Evolutionary conservation across 2,797 vertebrate genomes (phyloP).

Genomic region (Glossophaga mutica): DNA sequence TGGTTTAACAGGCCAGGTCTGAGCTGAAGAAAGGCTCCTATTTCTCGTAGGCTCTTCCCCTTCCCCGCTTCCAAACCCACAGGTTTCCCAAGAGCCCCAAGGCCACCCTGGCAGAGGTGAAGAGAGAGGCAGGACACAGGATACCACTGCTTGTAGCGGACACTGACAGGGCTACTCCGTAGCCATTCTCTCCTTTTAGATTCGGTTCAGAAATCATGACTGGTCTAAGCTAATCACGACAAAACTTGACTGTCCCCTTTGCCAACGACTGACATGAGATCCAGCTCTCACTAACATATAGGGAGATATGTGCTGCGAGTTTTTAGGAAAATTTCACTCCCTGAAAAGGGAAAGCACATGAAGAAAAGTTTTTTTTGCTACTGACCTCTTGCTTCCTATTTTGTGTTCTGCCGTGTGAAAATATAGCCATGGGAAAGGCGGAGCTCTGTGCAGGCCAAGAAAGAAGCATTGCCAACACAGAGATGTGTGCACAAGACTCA

Average conservation of each 20-base stretch:
- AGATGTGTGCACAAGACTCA: neutral
- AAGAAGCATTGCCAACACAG: neutral
- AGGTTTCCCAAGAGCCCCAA: neutral
- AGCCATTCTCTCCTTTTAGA: neutral
- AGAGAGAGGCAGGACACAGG: neutral
- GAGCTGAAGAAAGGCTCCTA: neutral
- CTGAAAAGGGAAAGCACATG: neutral
- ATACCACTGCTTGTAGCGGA: neutral
- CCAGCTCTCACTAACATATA: neutral
- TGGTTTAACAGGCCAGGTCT: neutral
- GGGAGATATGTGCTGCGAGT: neutral
- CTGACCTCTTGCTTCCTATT: neutral
- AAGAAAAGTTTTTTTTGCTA: neutral
- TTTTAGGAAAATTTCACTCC: neutral
- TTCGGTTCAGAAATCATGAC: neutral
- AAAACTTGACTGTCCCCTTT: neutral
- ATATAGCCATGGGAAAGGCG: neutral
- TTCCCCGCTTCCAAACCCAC: neutral
- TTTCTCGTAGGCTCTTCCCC: neutral
- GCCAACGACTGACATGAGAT: neutral
- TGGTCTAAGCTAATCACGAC: neutral
- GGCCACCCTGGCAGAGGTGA: neutral
- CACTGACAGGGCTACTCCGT: rapidly evolving
- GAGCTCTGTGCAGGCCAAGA: neutral
- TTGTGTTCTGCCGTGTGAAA: neutral